These are phyloP conservation scores for Corapipo altera DNA, from an alignment of 2,113 vertebrate species.

Conservation along the genomic window DNA sequence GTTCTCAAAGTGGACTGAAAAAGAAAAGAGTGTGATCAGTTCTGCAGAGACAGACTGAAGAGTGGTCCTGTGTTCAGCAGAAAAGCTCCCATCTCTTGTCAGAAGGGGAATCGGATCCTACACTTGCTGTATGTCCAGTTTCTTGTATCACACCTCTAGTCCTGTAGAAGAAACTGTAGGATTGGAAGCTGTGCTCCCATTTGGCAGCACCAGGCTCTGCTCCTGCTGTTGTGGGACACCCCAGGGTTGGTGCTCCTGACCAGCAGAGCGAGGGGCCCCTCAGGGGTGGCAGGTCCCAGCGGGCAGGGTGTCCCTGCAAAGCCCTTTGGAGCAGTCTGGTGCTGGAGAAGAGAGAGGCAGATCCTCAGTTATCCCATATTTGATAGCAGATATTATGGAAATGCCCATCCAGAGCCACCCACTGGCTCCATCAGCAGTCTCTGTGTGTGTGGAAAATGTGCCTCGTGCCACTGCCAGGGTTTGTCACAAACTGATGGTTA, in stretches of 20 bases:
- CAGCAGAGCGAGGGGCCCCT: rapidly evolving
- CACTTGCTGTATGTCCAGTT: rapidly evolving
- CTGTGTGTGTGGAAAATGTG: not conserved
- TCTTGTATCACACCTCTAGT: not conserved
- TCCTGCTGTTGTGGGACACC: not conserved
- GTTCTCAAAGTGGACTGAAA: not conserved
- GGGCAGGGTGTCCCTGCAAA: not conserved
- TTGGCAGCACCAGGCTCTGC: not conserved
- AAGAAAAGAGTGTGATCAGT: not conserved
- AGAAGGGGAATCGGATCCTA: not conserved
- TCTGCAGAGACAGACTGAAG: not conserved
- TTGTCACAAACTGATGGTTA: not conserved
- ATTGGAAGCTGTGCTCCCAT: not conserved
- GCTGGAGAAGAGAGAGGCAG: not conserved
- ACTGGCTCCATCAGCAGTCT: not conserved
- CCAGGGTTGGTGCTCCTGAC: rapidly evolving
- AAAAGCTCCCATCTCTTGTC: not conserved
- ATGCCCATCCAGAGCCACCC: not conserved
- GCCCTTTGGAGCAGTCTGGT: not conserved
- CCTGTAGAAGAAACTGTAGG: too few species aligned
- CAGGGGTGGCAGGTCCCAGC: not conserved
- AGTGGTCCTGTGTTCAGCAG: too few species aligned
- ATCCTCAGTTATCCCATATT: not conserved
- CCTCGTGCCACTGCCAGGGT: not conserved
- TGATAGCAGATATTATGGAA: not conserved